These are phyloP conservation scores for Microcebus murinus DNA, from an alignment of 2,113 vertebrate genomes.

Conservation along the genomic window DNA sequence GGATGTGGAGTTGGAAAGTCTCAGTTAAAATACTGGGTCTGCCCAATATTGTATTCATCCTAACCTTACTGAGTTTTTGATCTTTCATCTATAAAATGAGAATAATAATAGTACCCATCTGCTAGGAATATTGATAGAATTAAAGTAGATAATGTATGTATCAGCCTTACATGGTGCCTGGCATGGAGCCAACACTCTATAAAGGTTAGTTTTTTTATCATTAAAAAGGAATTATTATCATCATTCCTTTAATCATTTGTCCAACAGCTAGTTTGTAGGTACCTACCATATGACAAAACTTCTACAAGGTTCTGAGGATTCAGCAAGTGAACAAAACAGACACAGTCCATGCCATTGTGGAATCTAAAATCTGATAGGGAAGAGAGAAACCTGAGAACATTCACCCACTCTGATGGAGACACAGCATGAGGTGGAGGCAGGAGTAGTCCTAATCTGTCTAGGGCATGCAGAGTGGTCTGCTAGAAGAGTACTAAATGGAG, in stretches of 20 bases:
- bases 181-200: not conserved
- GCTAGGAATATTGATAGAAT: not conserved
- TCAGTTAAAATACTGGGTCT: slow-evolving; percentile 9
- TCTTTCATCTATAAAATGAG: not conserved
- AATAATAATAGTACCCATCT: not conserved
- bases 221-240: too few species aligned
- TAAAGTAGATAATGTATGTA: not conserved
- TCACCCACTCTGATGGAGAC: not conserved
- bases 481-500: not conserved
- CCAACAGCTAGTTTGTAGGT: not conserved
- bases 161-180: not conserved
- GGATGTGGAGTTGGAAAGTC: not conserved
- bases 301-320: not conserved
- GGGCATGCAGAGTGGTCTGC: not conserved
- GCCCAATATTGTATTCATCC: not conserved
- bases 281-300: not conserved
- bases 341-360: not conserved
- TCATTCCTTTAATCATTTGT: not conserved
- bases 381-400: not conserved
- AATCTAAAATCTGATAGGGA: not conserved
- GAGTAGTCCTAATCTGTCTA: not conserved
- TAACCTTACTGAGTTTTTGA: not conserved
- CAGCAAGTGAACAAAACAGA: not conserved
- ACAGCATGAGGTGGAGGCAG: not conserved
- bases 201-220: not conserved